Conservation (phyloP, 2,888 invertebrate genomes). For the Lasioglossum vierecki region DNA sequence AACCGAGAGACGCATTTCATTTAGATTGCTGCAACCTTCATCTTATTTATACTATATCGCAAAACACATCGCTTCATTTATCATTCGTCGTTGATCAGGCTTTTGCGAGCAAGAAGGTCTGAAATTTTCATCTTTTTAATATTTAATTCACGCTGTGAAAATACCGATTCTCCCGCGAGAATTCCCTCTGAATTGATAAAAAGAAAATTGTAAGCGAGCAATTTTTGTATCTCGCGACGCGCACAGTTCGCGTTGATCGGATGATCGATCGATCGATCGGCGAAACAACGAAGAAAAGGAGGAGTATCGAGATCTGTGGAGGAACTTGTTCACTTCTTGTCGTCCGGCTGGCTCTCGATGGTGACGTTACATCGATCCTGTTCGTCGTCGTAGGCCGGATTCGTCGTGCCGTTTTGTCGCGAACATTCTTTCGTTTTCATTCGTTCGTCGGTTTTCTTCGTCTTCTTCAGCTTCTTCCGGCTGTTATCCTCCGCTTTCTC, state of each 20-base stretch:
- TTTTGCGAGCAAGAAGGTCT: background rate
- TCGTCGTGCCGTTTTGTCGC: conserved; percentile 60
- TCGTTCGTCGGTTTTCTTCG: conserved; percentile 31
- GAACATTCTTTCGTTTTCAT: conserved; percentile 28
- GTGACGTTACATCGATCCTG: conserved; percentile 68
- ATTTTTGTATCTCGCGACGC: background rate
- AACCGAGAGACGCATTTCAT: background rate
- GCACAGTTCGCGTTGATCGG: background rate
- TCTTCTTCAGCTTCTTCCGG: conserved; percentile 14
- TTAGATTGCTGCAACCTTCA: background rate
- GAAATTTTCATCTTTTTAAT: background rate
- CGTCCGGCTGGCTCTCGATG: conserved; percentile 69
- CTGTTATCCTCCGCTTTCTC: conserved; percentile 54
- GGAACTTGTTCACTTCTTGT: conserved; percentile 48
- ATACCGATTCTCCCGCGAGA: background rate
- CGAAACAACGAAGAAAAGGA: background rate
- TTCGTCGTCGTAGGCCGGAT: conserved; percentile 67
- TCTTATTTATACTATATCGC: background rate
- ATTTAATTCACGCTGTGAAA: background rate
- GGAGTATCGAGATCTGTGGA: conserved; percentile 32
- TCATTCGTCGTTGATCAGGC: background rate
- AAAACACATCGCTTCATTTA: background rate
- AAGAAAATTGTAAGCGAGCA: background rate
- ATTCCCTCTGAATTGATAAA: background rate
- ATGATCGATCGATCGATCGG: background rate